Evolutionary conservation across 2,888 invertebrate genomes (phyloP).

Genomic region (Cerastis rubricosa): DNA sequence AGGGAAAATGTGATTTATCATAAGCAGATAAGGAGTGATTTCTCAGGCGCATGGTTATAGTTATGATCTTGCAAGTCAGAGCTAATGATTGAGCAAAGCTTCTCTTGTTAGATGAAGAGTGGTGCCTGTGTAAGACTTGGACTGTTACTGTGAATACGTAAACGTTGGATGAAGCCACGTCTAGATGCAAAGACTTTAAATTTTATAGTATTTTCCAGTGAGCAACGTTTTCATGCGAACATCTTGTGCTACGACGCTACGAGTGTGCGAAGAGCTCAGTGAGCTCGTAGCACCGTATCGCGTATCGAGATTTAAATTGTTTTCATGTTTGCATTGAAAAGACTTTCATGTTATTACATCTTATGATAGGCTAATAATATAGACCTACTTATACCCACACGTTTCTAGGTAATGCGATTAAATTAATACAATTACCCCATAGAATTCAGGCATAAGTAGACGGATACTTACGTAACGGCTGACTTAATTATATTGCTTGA

Average conservation of each 20-base stretch:
- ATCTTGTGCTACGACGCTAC: constrained; percentile 59
- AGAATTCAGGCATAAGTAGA: constrained; percentile 67
- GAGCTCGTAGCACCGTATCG: constrained; percentile 53
- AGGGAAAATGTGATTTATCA: constrained; percentile 55
- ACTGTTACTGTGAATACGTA: constrained; percentile 85
- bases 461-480: constrained; percentile 77
- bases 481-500: constrained; percentile 90
- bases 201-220: constrained; percentile 58
- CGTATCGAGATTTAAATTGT: constrained; percentile 43
- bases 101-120: constrained; percentile 83
- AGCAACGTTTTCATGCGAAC: constrained; percentile 51
- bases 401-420: constrained; percentile 43
- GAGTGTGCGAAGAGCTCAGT: constrained; percentile 46
- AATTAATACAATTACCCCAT: constrained; percentile 46
- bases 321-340: constrained; percentile 21
- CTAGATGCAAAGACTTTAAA: constrained; percentile 72
- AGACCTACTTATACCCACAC: constrained; percentile 5
- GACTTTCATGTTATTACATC: constrained; percentile 16
- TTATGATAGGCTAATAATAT: not conserved
- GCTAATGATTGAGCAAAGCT: constrained; percentile 78
- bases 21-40: constrained; percentile 20
- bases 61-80: constrained; percentile 51
- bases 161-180: constrained; percentile 79
- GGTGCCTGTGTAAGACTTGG: constrained; percentile 81
- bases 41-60: constrained; percentile 7